Conservation (phyloP, 2,888 invertebrate genomes). For the Lasioglossum lativentre region DNA sequence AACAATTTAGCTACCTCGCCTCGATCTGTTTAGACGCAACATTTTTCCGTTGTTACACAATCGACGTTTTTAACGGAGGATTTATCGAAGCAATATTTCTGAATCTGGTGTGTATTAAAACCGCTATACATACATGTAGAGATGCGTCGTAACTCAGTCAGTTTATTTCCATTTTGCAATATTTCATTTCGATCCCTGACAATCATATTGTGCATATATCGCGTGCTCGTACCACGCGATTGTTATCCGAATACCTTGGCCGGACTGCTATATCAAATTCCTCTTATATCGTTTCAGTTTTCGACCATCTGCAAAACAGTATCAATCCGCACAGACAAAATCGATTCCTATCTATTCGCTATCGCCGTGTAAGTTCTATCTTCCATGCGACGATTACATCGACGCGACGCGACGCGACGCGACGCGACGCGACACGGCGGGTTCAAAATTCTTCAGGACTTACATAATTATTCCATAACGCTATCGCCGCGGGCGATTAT, state of each 20-base stretch:
- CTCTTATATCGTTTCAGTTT: not conserved
- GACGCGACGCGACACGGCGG: no score
- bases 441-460: not conserved
- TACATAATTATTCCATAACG: conserved; percentile 7
- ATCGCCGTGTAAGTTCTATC: not conserved
- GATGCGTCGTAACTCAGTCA: not conserved
- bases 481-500: not conserved
- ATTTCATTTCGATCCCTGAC: conserved; percentile 3
- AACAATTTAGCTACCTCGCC: no score
- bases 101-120: not conserved
- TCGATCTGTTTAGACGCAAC: not conserved
- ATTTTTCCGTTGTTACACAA: not conserved
- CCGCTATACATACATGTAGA: no score
- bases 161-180: not conserved
- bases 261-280: not conserved
- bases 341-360: not conserved
- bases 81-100: not conserved
- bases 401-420: no score
- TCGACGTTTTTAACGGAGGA: not conserved
- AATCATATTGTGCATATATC: not conserved
- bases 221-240: not conserved
- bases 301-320: not conserved
- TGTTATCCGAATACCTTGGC: not conserved
- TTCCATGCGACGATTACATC: not conserved
- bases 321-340: not conserved